Evolutionary conservation across 2,888 invertebrate species (phyloP).

Genomic region (Polydesmus complanatus): DNA sequence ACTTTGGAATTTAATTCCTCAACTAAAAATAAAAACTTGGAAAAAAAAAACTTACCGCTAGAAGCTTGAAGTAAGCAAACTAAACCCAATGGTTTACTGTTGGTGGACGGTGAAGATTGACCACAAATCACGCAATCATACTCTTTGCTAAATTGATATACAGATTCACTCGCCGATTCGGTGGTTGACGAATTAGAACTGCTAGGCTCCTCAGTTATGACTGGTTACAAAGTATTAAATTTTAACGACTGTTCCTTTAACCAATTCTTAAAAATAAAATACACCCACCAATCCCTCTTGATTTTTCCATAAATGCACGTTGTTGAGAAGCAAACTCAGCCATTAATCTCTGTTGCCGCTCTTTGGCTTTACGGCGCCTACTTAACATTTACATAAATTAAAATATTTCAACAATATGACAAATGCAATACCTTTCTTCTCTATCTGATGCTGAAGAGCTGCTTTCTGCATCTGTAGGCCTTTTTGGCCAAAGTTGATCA

Average conservation of each 20-base stretch:
- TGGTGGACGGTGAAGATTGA: conserved; percentile 70
- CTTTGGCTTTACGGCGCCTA: conserved; percentile 60
- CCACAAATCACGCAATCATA: conserved; percentile 95
- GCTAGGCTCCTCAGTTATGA: neutral
- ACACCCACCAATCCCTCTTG: conserved; percentile 45
- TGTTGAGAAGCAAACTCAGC: conserved; percentile 83
- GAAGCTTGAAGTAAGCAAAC: conserved; percentile 57
- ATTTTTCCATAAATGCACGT: conserved; percentile 75
- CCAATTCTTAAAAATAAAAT: neutral
- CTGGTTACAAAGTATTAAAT: neutral
- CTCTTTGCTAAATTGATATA: conserved; percentile 40
- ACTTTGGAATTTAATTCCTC: too few species aligned
- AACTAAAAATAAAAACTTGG: too few species aligned
- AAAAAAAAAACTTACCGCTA: conserved; percentile 9
- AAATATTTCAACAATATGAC: neutral
- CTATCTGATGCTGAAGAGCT: conserved; percentile 45
- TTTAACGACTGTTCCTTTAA: conserved; percentile 35
- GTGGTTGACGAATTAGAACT: neutral
- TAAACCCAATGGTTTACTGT: conserved; percentile 70
- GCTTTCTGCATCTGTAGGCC: neutral
- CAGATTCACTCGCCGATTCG: conserved; percentile 15
- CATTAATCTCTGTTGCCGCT: conserved; percentile 82
- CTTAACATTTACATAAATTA: neutral
- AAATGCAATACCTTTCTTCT: conserved; percentile 47
- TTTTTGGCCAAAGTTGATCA: conserved; percentile 55